These are phyloP conservation scores for Caenorhabditis sp. DNA, from an alignment of 2,888 invertebrate genomes.

Conservation along the genomic window DNA sequence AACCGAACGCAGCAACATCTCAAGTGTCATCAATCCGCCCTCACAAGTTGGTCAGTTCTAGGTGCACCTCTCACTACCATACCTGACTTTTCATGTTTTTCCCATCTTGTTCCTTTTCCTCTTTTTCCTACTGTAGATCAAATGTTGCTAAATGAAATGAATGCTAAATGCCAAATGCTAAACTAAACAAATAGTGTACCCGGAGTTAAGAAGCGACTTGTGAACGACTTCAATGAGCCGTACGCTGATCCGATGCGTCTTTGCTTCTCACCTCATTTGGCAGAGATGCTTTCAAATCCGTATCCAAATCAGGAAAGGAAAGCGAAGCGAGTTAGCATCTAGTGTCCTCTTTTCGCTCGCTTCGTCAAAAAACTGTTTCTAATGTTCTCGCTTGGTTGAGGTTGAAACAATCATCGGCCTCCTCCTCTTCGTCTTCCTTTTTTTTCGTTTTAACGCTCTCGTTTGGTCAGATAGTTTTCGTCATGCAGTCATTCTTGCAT, in stretches of 20 bases:
- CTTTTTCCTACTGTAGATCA: conserved; percentile 9
- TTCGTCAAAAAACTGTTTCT: conserved; percentile 1
- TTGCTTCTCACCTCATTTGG: conserved; percentile 21
- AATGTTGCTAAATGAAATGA: conserved; percentile 61
- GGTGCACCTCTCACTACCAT: conserved; percentile 9
- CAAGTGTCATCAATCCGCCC: conserved; percentile 58
- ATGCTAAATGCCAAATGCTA: too few species aligned
- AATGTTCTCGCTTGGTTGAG: conserved; percentile 16
- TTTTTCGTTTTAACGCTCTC: too few species aligned
- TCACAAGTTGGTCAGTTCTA: conserved; percentile 35
- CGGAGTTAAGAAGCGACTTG: conserved; percentile 30
- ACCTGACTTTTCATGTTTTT: too few species aligned
- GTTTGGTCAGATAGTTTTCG: too few species aligned
- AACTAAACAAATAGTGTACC: conserved; percentile 44
- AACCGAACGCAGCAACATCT: conserved; percentile 58
- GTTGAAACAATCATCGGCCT: conserved; percentile 17
- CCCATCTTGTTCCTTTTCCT: too few species aligned
- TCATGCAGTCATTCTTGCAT: too few species aligned
- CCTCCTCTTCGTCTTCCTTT: neutral
- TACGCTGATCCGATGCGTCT: neutral
- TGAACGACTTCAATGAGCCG: conserved; percentile 34
- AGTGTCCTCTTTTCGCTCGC: neutral
- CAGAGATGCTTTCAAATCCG: neutral
- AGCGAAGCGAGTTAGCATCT: too few species aligned
- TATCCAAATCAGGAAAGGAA: neutral